Conservation (phyloP, 2,797 vertebrate species). For the Acropternis orthonyx region DNA sequence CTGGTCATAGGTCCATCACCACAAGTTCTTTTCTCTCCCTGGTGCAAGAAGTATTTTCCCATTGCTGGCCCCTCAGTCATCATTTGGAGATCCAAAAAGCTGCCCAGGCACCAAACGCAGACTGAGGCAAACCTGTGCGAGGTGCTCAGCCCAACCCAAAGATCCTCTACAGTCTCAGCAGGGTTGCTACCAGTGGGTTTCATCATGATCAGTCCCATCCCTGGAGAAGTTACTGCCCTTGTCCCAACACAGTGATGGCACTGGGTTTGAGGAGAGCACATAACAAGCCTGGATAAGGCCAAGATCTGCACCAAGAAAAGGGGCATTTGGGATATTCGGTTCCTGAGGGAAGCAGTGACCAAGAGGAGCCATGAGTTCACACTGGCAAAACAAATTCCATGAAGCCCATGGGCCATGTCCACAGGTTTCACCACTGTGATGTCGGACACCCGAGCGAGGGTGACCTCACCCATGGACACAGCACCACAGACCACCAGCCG, state of each 20-base stretch:
- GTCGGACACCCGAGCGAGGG: background rate
- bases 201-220: background rate
- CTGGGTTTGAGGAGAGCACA: fast-evolving
- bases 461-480: fast-evolving
- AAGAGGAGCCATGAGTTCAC: background rate
- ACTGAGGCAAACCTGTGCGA: background rate
- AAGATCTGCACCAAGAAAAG: background rate
- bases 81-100: background rate
- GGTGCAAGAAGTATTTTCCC: background rate
- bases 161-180: background rate
- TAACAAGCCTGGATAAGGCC: background rate
- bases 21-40: background rate
- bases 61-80: background rate
- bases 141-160: background rate
- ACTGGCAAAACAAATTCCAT: background rate
- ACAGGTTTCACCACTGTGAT: fast-evolving
- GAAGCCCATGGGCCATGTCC: fast-evolving
- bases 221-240: fast-evolving
- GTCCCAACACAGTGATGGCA: background rate
- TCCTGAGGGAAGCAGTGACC: background rate
- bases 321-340: fast-evolving
- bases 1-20: fast-evolving
- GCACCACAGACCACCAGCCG: fast-evolving
- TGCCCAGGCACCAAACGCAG: background rate
- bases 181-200: background rate